These are phyloP conservation scores for Gortyna flavago DNA, from an alignment of 2,888 invertebrate species.

Conservation along the genomic window DNA sequence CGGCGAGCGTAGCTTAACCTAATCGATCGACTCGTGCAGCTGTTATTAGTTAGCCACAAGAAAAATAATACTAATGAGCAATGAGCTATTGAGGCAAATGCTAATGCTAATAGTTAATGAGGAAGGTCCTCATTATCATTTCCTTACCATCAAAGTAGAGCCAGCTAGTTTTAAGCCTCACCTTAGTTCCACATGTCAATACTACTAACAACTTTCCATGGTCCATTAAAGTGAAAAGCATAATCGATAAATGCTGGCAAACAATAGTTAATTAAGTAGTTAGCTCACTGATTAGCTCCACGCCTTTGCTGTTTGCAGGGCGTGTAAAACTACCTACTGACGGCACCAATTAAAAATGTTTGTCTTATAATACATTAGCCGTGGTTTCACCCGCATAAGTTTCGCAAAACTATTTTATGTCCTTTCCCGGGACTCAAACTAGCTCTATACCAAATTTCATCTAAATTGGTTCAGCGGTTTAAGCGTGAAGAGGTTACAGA, in stretches of 20 bases:
- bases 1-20: neutral
- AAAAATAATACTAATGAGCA: no score
- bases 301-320: constrained; percentile 29
- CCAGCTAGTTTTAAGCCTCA: neutral
- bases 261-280: constrained; percentile 52
- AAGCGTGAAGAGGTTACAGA: no score
- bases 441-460: no score
- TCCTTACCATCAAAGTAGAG: neutral
- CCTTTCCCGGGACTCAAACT: no score
- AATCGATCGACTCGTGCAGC: neutral
- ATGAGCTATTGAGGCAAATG: no score
- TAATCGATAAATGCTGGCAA: constrained; percentile 40
- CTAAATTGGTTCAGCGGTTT: no score
- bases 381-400: no score
- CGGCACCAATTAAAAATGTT: constrained; percentile 28
- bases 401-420: no score
- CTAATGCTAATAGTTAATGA: no score
- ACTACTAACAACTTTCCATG: constrained; percentile 30
- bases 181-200: constrained; percentile 28
- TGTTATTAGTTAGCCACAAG: no score
- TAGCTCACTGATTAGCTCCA: constrained; percentile 25
- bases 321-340: constrained; percentile 21
- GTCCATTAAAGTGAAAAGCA: constrained; percentile 51
- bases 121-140: neutral
- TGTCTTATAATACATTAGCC: no score